phyloP scores from a whole-genome alignment of 2,113 vertebrate species.

The Neotoma lepida region DNA sequence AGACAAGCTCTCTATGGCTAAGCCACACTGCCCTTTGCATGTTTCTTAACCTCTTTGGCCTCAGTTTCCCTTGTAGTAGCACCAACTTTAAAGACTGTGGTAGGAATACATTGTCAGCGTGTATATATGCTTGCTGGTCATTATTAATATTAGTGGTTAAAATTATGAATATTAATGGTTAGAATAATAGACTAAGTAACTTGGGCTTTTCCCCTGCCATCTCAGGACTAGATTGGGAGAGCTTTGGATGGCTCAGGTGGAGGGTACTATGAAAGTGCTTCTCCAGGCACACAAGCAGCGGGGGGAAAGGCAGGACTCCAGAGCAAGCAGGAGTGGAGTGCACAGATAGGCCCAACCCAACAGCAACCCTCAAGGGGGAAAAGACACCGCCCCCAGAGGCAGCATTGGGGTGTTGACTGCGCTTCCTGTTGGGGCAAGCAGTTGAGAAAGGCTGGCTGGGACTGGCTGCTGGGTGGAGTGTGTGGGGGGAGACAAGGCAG shows the following conservation, averaged over 20 bases:
- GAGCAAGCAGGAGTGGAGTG: neutral
- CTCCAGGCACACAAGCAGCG: neutral
- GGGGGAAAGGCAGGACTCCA: neutral
- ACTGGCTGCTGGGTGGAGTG: constrained; percentile 47
- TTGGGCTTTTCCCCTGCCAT: neutral
- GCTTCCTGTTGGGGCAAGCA: constrained; percentile 74
- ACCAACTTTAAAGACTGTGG: neutral
- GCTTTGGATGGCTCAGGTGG: neutral
- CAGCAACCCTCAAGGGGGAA: neutral
- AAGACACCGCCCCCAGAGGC: constrained; percentile 48
- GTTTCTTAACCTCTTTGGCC: neutral
- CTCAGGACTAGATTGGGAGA: neutral
- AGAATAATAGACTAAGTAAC: neutral
- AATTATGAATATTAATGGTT: neutral
- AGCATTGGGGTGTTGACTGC: constrained; percentile 41
- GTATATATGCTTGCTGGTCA: too few species aligned
- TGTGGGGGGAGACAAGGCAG: neutral
- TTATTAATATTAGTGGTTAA: neutral
- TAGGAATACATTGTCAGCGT: neutral
- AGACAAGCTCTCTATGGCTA: neutral
- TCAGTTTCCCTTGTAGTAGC: neutral
- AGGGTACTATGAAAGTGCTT: neutral
- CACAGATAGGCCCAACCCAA: neutral
- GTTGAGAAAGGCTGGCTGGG: constrained; percentile 70
- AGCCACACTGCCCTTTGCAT: neutral